These are phyloP conservation scores for Neodiprion fabricii DNA, from an alignment of 1,140 invertebrate species.

Conservation along the genomic window DNA sequence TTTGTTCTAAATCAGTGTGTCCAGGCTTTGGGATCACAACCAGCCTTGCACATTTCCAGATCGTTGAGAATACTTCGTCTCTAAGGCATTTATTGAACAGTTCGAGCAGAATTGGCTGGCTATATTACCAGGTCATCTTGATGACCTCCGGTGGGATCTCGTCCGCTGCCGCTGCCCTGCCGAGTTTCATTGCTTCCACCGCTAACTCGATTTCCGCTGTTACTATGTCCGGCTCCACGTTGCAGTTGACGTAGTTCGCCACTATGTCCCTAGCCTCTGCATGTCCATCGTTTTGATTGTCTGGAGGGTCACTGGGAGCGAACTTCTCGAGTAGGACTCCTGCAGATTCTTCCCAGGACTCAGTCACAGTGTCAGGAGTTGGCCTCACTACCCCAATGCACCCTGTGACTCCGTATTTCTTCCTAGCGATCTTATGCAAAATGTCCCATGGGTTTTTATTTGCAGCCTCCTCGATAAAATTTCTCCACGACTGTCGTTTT, in stretches of 20 bases:
- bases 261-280: constrained; percentile 8
- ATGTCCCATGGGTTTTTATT: too few relatives aligned
- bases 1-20: background rate
- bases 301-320: too few relatives aligned
- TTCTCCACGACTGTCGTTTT: too few relatives aligned
- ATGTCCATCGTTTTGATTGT: too few relatives aligned
- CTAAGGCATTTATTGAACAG: constrained; percentile 18
- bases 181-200: too few relatives aligned
- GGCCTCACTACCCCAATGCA: background rate
- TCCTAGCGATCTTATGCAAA: too few relatives aligned
- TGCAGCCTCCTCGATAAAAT: too few relatives aligned
- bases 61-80: background rate
- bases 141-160: background rate
- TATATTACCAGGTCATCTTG: constrained; percentile 15
- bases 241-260: constrained; percentile 5
- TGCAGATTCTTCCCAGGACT: background rate
- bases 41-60: constrained; percentile 17
- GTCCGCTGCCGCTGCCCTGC: constrained; percentile 19
- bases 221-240: background rate
- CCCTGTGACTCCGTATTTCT: too few relatives aligned
- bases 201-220: background rate
- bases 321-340: background rate
- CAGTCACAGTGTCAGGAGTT: background rate
- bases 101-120: constrained; percentile 28
- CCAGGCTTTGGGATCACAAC: constrained; percentile 34